A percentile compares a stretch with the other conserved stretches of the same genome.
These are phyloP conservation scores for Brachionus rotundiformis DNA, from an alignment of 1,140 invertebrate genomes.

Conservation along the genomic window DNA sequence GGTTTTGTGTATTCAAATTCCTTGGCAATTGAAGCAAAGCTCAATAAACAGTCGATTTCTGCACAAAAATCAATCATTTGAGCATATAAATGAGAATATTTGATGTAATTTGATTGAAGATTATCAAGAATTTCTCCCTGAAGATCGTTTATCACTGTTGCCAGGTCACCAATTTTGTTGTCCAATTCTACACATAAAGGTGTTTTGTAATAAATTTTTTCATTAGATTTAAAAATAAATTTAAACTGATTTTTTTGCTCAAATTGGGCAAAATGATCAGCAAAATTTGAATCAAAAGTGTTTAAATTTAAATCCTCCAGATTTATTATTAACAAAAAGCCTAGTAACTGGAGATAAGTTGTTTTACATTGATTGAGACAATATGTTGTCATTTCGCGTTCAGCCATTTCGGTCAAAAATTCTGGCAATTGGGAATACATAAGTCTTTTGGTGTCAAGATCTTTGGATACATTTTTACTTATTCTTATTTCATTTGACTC, in stretches of 20 bases:
- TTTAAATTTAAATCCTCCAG: conserved; percentile 35
- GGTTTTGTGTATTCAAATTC: conserved; percentile 75
- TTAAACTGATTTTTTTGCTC: conserved; percentile 40
- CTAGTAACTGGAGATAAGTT: conserved; percentile 72
- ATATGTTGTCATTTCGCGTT: conserved; percentile 69
- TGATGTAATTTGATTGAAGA: conserved; percentile 51
- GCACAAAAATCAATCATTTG: conserved; percentile 46
- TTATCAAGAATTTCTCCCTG: conserved; percentile 19
- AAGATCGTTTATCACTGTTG: conserved; percentile 46
- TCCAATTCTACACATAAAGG: conserved; percentile 70
- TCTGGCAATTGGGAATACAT: conserved; percentile 64
- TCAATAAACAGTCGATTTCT: conserved; percentile 68
- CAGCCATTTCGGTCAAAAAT: conserved; percentile 69
- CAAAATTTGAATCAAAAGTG: not conserved
- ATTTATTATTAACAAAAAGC: conserved; percentile 7
- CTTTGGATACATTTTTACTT: conserved; percentile 5
- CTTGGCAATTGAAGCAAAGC: conserved; percentile 72
- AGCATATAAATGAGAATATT: conserved; percentile 61
- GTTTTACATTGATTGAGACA: conserved; percentile 73
- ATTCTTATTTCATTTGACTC: conserved; percentile 67
- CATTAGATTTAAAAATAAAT: conserved; percentile 59
- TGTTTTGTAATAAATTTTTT: conserved; percentile 72
- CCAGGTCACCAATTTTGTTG: conserved; percentile 49
- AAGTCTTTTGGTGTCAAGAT: conserved; percentile 59
- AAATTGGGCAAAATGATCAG: not conserved